These are phyloP conservation scores for Euglossa dilemma DNA, from an alignment of 1,140 invertebrate species.

Conservation along the genomic window DNA sequence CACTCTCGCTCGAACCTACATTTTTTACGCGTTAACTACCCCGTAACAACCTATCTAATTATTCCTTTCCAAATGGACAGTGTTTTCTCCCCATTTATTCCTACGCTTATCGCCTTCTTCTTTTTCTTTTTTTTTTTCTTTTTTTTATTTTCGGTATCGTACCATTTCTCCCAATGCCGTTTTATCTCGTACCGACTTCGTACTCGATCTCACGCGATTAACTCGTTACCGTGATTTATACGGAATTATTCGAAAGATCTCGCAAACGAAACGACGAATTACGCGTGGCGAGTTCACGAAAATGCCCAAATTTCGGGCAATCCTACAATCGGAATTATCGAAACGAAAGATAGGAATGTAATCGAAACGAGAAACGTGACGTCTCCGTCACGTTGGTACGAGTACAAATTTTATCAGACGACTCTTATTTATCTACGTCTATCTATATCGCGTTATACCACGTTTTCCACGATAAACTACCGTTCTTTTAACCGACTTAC, in stretches of 20 bases:
- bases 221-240: no score
- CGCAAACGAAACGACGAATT: background rate
- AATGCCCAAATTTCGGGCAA: no score
- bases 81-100: background rate
- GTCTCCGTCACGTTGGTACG: background rate
- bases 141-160: background rate
- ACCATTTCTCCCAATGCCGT: background rate
- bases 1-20: background rate
- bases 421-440: slow-evolving; percentile 9
- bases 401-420: slow-evolving; percentile 14
- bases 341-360: background rate
- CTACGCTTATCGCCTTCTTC: no score
- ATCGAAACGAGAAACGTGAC: background rate
- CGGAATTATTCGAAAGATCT: background rate
- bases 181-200: background rate
- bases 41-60: background rate
- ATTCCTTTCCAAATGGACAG: background rate
- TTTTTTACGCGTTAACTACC: no score
- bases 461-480: background rate
- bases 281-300: background rate
- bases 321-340: background rate
- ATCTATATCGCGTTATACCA: background rate
- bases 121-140: background rate
- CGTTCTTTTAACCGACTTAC: background rate
- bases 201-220: no score